phyloP scores from a whole-genome alignment of 1,140 invertebrate species.

The Choristoneura fumiferana region DNA sequence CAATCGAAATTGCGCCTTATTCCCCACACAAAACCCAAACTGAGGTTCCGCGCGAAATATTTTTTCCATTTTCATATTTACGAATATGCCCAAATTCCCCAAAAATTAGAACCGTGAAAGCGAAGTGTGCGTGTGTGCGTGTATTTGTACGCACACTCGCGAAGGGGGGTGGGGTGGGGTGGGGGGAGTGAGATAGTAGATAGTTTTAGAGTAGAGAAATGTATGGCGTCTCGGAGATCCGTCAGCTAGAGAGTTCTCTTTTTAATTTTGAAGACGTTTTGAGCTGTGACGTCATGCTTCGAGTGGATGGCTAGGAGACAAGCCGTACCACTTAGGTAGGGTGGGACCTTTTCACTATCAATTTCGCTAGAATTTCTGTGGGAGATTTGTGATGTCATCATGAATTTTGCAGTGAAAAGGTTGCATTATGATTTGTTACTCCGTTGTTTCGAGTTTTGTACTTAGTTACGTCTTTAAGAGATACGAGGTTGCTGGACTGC shows the following conservation, averaged over 20 bases:
- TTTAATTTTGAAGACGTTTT: conserved; percentile 32
- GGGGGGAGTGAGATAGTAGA: conserved; percentile 55
- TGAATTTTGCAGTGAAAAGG: too few relatives aligned
- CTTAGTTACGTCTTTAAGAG: too few relatives aligned
- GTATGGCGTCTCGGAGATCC: conserved; percentile 34
- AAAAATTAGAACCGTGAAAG: conserved; percentile 79
- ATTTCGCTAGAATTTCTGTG: too few relatives aligned
- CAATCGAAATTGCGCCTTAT: conserved; percentile 40
- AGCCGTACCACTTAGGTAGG: too few relatives aligned
- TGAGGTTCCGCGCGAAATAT: conserved; percentile 60
- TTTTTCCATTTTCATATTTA: conserved; percentile 79
- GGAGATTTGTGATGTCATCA: too few relatives aligned
- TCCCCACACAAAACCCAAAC: conserved; percentile 39
- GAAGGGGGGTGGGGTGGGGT: conserved; percentile 32
- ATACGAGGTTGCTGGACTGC: too few relatives aligned
- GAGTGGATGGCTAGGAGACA: too few relatives aligned
- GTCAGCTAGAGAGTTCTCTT: conserved; percentile 34
- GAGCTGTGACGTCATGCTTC: conserved; percentile 9
- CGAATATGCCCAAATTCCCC: conserved; percentile 78
- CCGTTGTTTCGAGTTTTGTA: too few relatives aligned
- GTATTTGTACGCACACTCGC: too few relatives aligned
- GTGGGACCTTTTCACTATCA: too few relatives aligned
- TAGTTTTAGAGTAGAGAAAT: conserved; percentile 69
- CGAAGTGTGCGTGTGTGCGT: conserved; percentile 44
- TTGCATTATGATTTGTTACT: too few relatives aligned